Evolutionary conservation across 2,113 vertebrate species (phyloP), one percentile per base, ranked within the genome.

Genomic region (Rhegmatorhina hoffmannsi): DNA sequence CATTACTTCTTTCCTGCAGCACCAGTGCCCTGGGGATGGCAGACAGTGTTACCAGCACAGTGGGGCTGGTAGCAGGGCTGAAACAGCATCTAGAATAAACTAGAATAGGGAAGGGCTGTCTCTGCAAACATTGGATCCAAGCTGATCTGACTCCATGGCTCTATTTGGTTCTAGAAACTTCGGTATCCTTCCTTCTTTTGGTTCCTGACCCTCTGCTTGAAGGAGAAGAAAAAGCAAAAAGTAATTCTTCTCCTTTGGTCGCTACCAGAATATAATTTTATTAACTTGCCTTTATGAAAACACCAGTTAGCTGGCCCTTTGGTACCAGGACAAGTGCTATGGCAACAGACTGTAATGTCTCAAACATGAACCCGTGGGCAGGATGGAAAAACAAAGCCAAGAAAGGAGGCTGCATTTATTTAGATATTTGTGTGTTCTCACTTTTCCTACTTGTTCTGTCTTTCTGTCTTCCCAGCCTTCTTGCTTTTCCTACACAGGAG

Each of bases 291-390:
- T 72, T 60, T 29, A 58, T 52, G 63, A 47, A 49, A 91, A 46
- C 7, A n/a, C 38, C 38, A 66, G 29, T 62, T 74, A 91, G 44
- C 36, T 93, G 69, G 58, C 28, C 20, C 60, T 66, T 56, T 78
- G 66, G 47, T 93, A 90, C 75, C 36, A 86, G 70, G 72, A 84
- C 29, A 90, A 87, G 47, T 49, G 40, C 86, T 80, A 89, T 8
- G 10, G 80, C 68, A 95, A 67, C 92, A 92, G 72, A 93, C 68
- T 90, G 79, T 84, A 74, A 96, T 68, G 85, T 92, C 94, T 94
- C 80, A 88, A 91, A 94, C 85, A 84, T 2, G 23, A 80, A 25
- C 28, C 60, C 72, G 70, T 7, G 3, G 56, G 21, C 58, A 89
- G 52, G 58, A 63, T 47, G 47, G 43, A 72, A 92, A 90, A 92